phyloP scores from a whole-genome alignment of 2,888 invertebrate genomes.

The Xestia xanthographa region DNA sequence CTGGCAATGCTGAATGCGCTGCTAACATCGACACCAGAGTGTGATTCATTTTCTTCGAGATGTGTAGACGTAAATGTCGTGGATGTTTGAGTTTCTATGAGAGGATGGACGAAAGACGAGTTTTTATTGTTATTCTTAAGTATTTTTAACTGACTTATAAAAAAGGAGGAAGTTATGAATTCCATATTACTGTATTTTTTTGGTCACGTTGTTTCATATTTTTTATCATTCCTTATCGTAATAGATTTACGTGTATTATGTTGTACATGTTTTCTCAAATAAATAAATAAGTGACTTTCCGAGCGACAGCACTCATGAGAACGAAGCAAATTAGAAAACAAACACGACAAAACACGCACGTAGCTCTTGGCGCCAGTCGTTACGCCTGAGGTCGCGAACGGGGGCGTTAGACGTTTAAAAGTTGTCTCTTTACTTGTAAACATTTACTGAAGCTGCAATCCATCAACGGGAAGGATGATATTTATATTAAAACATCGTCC shows the following conservation, averaged over 20 bases:
- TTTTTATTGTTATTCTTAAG: background rate
- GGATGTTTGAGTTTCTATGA: background rate
- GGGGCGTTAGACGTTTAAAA: background rate
- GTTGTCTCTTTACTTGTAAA: constrained; percentile 7
- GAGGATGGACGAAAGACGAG: background rate
- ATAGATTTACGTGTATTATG: background rate
- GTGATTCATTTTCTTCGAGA: background rate
- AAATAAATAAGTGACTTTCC: background rate
- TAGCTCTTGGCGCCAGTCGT: background rate
- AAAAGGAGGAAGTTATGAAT: too few species aligned
- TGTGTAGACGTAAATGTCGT: too few species aligned
- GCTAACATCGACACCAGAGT: background rate
- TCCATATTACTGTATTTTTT: too few species aligned
- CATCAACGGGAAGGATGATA: constrained; percentile 29
- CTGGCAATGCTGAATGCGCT: background rate
- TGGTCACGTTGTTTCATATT: too few species aligned
- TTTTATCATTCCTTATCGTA: too few species aligned
- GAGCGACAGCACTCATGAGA: too few species aligned
- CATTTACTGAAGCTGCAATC: constrained; percentile 19
- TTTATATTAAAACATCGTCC: constrained; percentile 31
- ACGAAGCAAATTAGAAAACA: background rate
- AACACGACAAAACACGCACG: background rate
- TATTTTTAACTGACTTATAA: too few species aligned
- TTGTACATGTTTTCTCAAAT: background rate
- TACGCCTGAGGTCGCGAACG: background rate